These are phyloP conservation scores for Siderastrea radians DNA, from an alignment of 92 coral and sea anemone genomes.

Conservation along the genomic window DNA sequence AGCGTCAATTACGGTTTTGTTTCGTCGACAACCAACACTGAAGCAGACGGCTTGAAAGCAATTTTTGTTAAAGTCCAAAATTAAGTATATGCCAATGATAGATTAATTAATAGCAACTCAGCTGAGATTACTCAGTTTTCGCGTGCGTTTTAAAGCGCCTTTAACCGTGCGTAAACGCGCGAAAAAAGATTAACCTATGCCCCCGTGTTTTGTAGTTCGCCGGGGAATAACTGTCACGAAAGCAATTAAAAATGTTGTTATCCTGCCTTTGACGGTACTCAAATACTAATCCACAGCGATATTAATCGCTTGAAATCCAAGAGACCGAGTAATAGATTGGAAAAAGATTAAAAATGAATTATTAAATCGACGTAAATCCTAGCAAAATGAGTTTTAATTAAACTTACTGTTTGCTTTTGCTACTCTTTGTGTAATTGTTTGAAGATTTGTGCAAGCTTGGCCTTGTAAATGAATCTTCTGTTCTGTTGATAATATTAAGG, in stretches of 20 bases:
- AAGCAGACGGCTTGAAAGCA: neutral
- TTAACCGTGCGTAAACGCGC: neutral
- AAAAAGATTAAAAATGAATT: too few relatives aligned
- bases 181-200: neutral
- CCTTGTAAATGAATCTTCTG: slow-evolving; percentile 8
- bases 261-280: slow-evolving; percentile 13
- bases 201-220: neutral
- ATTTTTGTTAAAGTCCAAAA: slow-evolving; percentile 14
- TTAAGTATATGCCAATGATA: neutral
- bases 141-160: neutral
- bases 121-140: neutral
- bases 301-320: neutral
- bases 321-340: neutral
- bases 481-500: slow-evolving; percentile 10
- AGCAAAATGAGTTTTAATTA: neutral
- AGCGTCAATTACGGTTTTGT: slow-evolving; percentile 10
- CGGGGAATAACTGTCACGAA: neutral
- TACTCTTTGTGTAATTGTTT: neutral
- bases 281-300: neutral
- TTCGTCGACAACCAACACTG: neutral
- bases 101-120: neutral
- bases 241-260: slow-evolving; percentile 29
- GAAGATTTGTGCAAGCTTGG: neutral
- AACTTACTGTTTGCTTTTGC: neutral
- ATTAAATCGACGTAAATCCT: neutral